A percentile compares a stretch with the other conserved stretches of the same genome.
phyloP scores from a whole-genome alignment of 2,113 vertebrate genomes.

The Mesoclemmys tuberculata region DNA sequence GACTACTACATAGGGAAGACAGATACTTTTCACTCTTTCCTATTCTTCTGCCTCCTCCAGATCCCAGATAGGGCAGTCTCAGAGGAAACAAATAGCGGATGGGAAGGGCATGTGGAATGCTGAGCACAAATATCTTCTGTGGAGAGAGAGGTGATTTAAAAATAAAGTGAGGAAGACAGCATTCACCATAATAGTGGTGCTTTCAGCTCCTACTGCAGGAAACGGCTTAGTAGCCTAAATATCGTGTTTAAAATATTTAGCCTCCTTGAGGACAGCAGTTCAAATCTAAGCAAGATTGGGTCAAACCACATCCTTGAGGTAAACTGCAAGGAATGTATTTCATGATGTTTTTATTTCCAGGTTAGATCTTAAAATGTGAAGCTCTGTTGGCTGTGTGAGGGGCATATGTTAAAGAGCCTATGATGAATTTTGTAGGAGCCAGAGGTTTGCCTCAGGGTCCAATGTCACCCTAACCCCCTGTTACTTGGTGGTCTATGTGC shows the following conservation, averaged over 20 bases:
- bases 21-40: background rate
- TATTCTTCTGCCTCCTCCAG: background rate
- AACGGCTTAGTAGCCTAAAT: background rate
- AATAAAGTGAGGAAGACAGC: background rate
- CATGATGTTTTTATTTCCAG: background rate
- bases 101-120: background rate
- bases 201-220: background rate
- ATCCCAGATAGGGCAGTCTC: background rate
- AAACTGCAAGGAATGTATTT: background rate
- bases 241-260: slow-evolving; percentile 37
- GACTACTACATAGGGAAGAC: background rate
- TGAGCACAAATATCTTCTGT: background rate
- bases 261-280: background rate
- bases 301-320: background rate
- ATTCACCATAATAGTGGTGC: background rate
- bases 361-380: background rate
- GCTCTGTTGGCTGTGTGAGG: background rate
- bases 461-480: background rate
- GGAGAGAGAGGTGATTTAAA: background rate
- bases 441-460: background rate
- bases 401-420: background rate
- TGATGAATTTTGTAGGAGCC: background rate
- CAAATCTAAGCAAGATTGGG: slow-evolving; percentile 10
- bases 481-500: background rate
- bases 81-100: background rate